These are phyloP conservation scores for Invenusta paracnida DNA, from an alignment of 2,888 invertebrate species.

Conservation along the genomic window DNA sequence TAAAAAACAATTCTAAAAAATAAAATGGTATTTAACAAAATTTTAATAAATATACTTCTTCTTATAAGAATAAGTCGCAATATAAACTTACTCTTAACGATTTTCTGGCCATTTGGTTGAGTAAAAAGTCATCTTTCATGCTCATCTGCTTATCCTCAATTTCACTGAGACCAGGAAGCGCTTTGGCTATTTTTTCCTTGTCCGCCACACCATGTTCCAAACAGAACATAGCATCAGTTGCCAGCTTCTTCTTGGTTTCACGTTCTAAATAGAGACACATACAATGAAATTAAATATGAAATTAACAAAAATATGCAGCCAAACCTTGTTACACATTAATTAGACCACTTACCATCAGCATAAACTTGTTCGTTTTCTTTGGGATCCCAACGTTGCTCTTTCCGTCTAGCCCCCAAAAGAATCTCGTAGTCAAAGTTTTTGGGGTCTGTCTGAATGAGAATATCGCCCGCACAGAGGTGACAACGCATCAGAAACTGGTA, in stretches of 20 bases:
- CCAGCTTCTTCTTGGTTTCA: conserved; percentile 63
- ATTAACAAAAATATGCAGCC: neutral
- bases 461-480: conserved; percentile 80
- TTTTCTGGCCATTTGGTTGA: conserved; percentile 41
- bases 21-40: no score
- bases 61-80: no score
- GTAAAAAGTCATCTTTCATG: conserved; percentile 37
- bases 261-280: no score
- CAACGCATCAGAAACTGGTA: conserved; percentile 99
- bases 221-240: conserved; percentile 95
- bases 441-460: conserved; percentile 43
- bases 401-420: conserved; percentile 84
- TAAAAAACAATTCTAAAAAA: no score
- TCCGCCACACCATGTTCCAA: conserved; percentile 85
- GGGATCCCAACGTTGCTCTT: conserved; percentile 97
- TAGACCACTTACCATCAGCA: conserved; percentile 61
- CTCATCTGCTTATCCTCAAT: neutral
- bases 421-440: conserved; percentile 88
- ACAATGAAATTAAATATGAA: neutral
- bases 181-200: conserved; percentile 46
- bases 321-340: no score
- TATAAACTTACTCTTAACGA: conserved; percentile 37
- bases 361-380: conserved; percentile 78
- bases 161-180: conserved; percentile 13
- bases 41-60: no score